Conservation (phyloP, 2,113 vertebrate species). For the Crypturellus undulatus region DNA sequence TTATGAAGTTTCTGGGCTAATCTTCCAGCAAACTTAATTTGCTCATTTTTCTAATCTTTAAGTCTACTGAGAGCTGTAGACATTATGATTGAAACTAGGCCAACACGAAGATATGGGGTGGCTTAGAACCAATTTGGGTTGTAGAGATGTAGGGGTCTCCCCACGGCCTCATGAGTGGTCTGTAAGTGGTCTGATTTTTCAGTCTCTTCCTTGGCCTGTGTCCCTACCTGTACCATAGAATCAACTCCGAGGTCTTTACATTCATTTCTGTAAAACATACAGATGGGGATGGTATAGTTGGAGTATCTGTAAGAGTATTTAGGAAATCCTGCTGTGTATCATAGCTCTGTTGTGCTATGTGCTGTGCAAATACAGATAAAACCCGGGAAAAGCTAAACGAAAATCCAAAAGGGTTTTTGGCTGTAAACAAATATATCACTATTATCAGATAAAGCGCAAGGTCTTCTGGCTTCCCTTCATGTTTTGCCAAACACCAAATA, state of each 20-base stretch:
- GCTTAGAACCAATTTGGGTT: not conserved
- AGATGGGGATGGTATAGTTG: not conserved
- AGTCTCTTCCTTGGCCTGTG: not conserved
- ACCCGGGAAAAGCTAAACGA: not conserved
- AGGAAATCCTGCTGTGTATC: not conserved
- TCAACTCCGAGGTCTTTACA: not conserved
- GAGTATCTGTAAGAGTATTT: not conserved
- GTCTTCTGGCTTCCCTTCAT: not conserved
- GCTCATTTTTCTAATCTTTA: not conserved
- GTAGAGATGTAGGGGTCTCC: not conserved
- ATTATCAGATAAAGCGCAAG: not conserved
- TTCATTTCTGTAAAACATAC: not conserved
- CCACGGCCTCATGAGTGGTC: rapidly evolving
- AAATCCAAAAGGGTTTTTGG: not conserved
- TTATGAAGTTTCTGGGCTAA: not conserved
- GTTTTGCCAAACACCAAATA: not conserved
- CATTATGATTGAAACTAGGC: not conserved
- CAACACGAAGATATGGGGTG: rapidly evolving
- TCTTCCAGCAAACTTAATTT: not conserved
- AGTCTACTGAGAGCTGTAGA: not conserved
- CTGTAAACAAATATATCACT: not conserved
- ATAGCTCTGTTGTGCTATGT: not conserved
- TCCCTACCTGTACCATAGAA: not conserved
- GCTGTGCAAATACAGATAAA: rapidly evolving
- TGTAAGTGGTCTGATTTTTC: not conserved